These are phyloP conservation scores for Urechis unicinctus DNA, from an alignment of 2,888 invertebrate genomes.

Conservation along the genomic window DNA sequence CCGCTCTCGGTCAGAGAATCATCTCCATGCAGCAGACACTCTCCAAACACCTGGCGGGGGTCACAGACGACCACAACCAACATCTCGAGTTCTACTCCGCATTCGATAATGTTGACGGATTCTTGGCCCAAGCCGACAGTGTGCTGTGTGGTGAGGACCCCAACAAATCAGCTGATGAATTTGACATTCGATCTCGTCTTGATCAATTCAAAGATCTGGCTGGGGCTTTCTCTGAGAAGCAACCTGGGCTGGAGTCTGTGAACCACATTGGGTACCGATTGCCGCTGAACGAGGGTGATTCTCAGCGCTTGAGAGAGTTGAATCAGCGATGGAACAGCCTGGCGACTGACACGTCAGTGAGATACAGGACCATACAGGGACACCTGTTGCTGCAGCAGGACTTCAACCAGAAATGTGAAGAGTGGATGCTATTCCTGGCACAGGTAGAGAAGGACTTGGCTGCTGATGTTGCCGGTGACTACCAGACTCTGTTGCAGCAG, in stretches of 20 bases:
- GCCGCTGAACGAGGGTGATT: conserved; percentile 31
- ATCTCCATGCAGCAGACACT: conserved; percentile 31
- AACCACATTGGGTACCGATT: conserved; percentile 41
- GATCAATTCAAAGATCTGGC: conserved; percentile 29
- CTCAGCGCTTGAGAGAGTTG: conserved; percentile 29
- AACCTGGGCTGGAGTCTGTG: conserved; percentile 32
- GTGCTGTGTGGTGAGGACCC: conserved; percentile 31
- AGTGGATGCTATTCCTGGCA: conserved; percentile 44
- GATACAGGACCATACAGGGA: conserved; percentile 33
- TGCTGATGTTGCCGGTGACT: conserved; percentile 34
- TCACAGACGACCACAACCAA: conserved; percentile 30
- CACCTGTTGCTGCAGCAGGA: conserved; percentile 38
- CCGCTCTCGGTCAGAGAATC: conserved; percentile 34
- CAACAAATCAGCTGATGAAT: conserved; percentile 31
- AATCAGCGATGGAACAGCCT: conserved; percentile 39
- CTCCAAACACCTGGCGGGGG: conserved; percentile 26
- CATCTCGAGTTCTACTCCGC: conserved; percentile 31
- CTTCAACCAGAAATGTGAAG: conserved; percentile 42
- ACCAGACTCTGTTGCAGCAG: conserved; percentile 36
- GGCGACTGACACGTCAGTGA: conserved; percentile 27
- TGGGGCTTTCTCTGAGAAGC: conserved; percentile 19
- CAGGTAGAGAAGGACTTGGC: conserved; percentile 40
- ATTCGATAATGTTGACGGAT: conserved; percentile 28
- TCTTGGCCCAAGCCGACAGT: conserved; percentile 29
- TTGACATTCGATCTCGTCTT: conserved; percentile 30